A percentile compares a stretch with the other conserved stretches of the same genome.
These are phyloP conservation scores for Electrona antarctica DNA, from an alignment of 2,113 vertebrate species.

Conservation along the genomic window DNA sequence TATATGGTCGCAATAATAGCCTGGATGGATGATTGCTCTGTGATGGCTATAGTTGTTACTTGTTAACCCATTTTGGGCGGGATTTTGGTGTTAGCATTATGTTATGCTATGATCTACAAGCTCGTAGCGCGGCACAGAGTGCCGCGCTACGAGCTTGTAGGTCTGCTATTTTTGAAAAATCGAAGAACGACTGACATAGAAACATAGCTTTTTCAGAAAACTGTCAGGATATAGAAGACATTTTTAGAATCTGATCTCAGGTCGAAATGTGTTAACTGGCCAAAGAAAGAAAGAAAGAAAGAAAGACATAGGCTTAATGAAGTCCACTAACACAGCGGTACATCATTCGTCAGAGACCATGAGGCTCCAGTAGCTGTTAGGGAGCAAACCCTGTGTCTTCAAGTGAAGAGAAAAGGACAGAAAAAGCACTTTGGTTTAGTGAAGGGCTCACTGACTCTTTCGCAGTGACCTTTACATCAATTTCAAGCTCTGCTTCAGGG, in stretches of 20 bases:
- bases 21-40: conserved; percentile 24
- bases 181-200: too few species aligned
- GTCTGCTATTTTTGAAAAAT: too few species aligned
- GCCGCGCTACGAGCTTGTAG: too few species aligned
- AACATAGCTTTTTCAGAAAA: too few species aligned
- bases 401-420: conserved; percentile 30
- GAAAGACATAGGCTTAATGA: background rate
- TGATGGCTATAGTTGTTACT: too few species aligned
- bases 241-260: too few species aligned
- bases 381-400: conserved; percentile 23
- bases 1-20: conserved; percentile 20
- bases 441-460: conserved; percentile 50
- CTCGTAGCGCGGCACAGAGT: too few species aligned
- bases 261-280: too few species aligned
- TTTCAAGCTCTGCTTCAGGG: conserved; percentile 70
- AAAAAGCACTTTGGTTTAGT: conserved; percentile 52
- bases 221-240: too few species aligned
- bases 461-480: conserved; percentile 65
- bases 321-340: background rate
- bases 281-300: background rate
- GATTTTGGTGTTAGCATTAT: too few species aligned
- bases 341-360: background rate
- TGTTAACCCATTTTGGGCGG: too few species aligned
- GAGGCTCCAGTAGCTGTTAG: conserved; percentile 18
- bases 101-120: too few species aligned